Percentiles rank a stretch among this genome's conserved stretches.
phyloP scores from a whole-genome alignment of 2,113 vertebrate genomes.

The Gallinago paraguaiae region DNA sequence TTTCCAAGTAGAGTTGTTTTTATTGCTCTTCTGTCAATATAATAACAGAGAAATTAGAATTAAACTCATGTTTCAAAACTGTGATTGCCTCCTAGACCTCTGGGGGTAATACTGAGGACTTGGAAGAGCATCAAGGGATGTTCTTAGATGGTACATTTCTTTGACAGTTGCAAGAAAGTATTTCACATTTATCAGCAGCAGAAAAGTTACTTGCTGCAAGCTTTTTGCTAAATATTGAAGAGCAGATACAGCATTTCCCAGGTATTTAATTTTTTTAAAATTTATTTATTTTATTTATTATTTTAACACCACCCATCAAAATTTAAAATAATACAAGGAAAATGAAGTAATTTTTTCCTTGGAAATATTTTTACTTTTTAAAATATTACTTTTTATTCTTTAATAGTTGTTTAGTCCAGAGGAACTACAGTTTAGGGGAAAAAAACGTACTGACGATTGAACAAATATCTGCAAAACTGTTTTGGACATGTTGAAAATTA shows the following conservation, averaged over 20 bases:
- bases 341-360: background rate
- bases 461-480: constrained; percentile 5
- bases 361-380: background rate
- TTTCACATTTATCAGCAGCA: background rate
- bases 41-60: constrained; percentile 30
- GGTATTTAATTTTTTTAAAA: background rate
- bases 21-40: constrained; percentile 29
- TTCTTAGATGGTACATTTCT: background rate
- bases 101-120: background rate
- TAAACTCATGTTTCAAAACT: constrained; percentile 33
- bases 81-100: background rate
- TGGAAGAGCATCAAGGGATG: background rate
- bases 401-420: background rate
- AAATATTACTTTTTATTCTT: background rate
- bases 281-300: background rate
- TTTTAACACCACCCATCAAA: background rate
- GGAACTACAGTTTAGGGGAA: background rate
- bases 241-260: background rate
- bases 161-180: background rate
- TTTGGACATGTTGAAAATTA: constrained; percentile 13
- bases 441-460: background rate
- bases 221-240: background rate
- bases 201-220: background rate
- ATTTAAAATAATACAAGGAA: background rate
- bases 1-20: constrained; percentile 10